phyloP scores from a whole-genome alignment of 2,888 invertebrate genomes.

The Odontomyia ornata region DNA sequence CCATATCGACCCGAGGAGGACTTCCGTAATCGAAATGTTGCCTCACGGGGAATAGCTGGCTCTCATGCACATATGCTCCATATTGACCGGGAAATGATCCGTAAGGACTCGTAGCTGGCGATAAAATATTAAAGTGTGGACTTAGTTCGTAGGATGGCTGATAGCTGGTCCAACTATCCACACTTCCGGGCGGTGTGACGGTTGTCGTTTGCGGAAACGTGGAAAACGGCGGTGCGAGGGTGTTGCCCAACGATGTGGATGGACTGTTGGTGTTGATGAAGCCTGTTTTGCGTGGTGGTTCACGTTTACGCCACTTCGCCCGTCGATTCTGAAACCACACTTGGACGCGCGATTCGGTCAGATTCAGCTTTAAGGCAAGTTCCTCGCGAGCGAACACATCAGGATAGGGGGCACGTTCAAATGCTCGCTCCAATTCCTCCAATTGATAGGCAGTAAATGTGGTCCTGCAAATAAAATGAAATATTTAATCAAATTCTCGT shows the following conservation, averaged over 20 bases:
- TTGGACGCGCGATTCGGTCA: constrained; percentile 81
- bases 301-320: constrained; percentile 94
- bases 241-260: constrained; percentile 68
- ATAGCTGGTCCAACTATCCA: constrained; percentile 80
- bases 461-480: constrained; percentile 72
- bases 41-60: constrained; percentile 75
- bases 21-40: constrained; percentile 68
- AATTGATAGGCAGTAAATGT: constrained; percentile 95
- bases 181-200: constrained; percentile 69
- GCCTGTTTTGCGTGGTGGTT: constrained; percentile 90
- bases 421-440: constrained; percentile 91
- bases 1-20: constrained; percentile 62
- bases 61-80: constrained; percentile 76
- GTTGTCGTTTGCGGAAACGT: constrained; percentile 71
- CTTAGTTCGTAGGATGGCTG: constrained; percentile 81
- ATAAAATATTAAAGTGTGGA: constrained; percentile 77
- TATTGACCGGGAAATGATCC: constrained; percentile 73
- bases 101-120: constrained; percentile 74
- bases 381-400: constrained; percentile 96
- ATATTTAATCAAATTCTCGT: constrained; percentile 19
- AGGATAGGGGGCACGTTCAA: constrained; percentile 94
- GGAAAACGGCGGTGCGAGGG: constrained; percentile 69
- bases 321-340: constrained; percentile 75
- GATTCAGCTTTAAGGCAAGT: constrained; percentile 86
- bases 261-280: constrained; percentile 77